Evolutionary conservation across 2,888 invertebrate species (phyloP).

Genomic region (Cryptus armator): DNA sequence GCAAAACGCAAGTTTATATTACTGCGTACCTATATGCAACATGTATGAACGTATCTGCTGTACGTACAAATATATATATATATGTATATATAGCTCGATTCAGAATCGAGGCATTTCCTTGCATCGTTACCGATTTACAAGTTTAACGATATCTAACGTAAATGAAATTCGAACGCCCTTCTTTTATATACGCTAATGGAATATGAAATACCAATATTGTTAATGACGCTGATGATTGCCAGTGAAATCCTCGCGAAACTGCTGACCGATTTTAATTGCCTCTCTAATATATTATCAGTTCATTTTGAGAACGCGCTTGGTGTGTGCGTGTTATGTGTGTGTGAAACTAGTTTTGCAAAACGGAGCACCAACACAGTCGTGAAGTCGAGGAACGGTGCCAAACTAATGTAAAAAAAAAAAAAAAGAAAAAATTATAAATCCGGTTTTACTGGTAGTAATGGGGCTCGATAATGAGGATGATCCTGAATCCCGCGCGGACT

Average conservation of each 20-base stretch:
- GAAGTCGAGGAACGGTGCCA: neutral
- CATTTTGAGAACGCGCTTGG: neutral
- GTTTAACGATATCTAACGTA: constrained; percentile 14
- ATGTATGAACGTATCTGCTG: neutral
- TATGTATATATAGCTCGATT: neutral
- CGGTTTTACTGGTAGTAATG: constrained; percentile 9
- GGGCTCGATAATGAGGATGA: neutral
- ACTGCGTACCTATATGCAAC: neutral
- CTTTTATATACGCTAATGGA: constrained; percentile 46
- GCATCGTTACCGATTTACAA: constrained; percentile 42
- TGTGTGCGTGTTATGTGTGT: neutral
- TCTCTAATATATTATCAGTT: constrained; percentile 34
- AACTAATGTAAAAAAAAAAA: neutral
- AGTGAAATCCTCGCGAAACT: neutral
- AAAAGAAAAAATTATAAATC: neutral
- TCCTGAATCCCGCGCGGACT: neutral
- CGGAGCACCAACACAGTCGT: neutral
- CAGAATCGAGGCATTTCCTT: constrained; percentile 50
- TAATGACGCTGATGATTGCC: constrained; percentile 52
- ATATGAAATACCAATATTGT: constrained; percentile 54
- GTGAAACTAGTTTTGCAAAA: neutral
- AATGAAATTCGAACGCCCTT: constrained; percentile 30
- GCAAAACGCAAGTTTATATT: constrained; percentile 1
- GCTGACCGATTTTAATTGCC: constrained; percentile 41
- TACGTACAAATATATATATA: neutral